Conservation (phyloP, 2,888 invertebrate genomes). For the Tuta absoluta region DNA sequence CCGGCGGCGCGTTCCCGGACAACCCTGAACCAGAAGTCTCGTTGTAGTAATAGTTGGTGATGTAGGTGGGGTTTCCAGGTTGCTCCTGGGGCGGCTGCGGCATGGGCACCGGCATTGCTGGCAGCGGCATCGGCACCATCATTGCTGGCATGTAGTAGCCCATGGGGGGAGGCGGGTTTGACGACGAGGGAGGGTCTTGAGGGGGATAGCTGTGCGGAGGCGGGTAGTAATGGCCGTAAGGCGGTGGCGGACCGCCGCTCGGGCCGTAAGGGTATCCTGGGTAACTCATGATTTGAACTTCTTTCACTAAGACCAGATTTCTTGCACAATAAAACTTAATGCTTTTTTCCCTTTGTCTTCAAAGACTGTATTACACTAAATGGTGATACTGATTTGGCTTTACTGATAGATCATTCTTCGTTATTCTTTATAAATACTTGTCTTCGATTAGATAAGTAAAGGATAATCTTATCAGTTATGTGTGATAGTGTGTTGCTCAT, state of each 20-base stretch:
- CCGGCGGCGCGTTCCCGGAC: conserved; percentile 25
- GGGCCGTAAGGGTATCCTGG: not conserved
- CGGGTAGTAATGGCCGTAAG: not conserved
- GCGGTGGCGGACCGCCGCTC: not conserved
- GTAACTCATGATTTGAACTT: not conserved
- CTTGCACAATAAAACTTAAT: too few species aligned
- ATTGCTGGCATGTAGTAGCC: conserved; percentile 63
- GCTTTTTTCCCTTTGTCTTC: too few species aligned
- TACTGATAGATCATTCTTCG: not conserved
- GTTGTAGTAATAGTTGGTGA: conserved; percentile 70
- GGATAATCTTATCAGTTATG: not conserved
- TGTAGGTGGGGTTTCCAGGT: conserved; percentile 58
- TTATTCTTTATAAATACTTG: too few species aligned
- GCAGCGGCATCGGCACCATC: conserved; percentile 57
- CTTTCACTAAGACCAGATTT: too few species aligned
- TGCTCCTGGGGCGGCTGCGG: conserved; percentile 17
- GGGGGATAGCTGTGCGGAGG: not conserved
- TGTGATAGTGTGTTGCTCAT: not conserved
- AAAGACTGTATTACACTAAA: too few species aligned
- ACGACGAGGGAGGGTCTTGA: not conserved
- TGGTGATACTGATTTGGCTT: too few species aligned
- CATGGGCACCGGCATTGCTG: conserved; percentile 42
- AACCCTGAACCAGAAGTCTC: conserved; percentile 22
- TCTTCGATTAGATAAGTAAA: conserved; percentile 19
- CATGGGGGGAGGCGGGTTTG: conserved; percentile 40